Evolutionary conservation across 2,888 invertebrate species (phyloP).

Genomic region (Oxytorus armatus): DNA sequence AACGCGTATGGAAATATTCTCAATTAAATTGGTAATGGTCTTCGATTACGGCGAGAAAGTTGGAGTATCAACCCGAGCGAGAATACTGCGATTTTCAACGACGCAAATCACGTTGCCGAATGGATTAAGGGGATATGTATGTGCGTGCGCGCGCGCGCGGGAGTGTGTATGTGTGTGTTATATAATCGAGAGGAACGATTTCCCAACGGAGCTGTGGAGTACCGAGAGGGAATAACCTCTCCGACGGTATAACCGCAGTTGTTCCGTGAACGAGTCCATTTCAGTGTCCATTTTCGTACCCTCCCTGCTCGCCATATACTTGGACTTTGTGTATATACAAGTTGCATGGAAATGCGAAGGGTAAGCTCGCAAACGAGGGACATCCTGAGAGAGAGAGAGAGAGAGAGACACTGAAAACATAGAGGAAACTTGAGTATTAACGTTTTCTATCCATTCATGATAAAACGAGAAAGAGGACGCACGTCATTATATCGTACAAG

Average conservation of each 20-base stretch:
- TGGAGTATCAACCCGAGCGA: conserved; percentile 45
- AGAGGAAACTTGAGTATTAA: conserved; percentile 49
- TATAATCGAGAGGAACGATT: conserved; percentile 60
- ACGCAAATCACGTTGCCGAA: conserved; percentile 53
- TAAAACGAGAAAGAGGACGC: conserved; percentile 20
- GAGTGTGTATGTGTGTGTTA: background rate
- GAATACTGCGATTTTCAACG: conserved; percentile 46
- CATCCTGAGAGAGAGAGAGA: background rate
- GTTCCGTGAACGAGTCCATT: conserved; percentile 69
- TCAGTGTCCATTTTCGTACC: conserved; percentile 68
- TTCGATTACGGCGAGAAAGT: conserved; percentile 56
- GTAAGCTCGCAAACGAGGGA: conserved; percentile 7
- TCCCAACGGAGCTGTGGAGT: conserved; percentile 50
- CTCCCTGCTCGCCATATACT: conserved; percentile 48
- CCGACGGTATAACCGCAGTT: conserved; percentile 61
- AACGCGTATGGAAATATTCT: conserved; percentile 39
- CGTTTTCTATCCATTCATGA: conserved; percentile 25
- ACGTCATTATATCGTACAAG: conserved; percentile 45
- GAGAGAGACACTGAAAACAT: conserved; percentile 6
- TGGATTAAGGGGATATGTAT: conserved; percentile 18
- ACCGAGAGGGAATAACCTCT: conserved; percentile 29
- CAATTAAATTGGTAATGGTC: conserved; percentile 61
- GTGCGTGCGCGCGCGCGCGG: background rate
- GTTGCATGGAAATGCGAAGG: conserved; percentile 47
- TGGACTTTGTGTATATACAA: conserved; percentile 28